Evolutionary conservation across 1,140 invertebrate species (phyloP).

Genomic region (Conus betulinus): DNA sequence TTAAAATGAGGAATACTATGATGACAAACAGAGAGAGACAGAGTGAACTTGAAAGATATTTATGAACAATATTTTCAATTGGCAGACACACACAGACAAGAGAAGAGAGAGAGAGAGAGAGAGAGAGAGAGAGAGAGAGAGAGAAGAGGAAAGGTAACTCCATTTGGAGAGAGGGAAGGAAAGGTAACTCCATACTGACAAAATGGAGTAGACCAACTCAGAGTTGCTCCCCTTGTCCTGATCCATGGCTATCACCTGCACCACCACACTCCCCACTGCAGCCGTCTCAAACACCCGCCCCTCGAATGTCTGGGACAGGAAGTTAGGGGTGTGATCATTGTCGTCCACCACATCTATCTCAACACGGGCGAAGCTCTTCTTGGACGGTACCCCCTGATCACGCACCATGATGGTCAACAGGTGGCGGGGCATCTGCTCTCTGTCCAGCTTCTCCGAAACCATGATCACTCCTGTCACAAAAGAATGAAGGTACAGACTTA

Average conservation of each 20-base stretch:
- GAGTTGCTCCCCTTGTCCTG: constrained; percentile 89
- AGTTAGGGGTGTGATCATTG: constrained; percentile 92
- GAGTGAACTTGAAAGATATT: too few relatives aligned
- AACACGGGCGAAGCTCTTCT: constrained; percentile 89
- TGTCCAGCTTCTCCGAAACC: constrained; percentile 84
- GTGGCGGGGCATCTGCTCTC: constrained; percentile 89
- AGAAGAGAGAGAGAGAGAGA: not conserved
- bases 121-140: not conserved
- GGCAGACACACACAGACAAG: not conserved
- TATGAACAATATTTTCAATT: too few relatives aligned
- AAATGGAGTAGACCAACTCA: constrained; percentile 86
- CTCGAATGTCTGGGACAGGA: constrained; percentile 80
- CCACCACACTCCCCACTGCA: constrained; percentile 72
- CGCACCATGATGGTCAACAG: constrained; percentile 92
- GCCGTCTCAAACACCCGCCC: constrained; percentile 72
- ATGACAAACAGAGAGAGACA: too few relatives aligned
- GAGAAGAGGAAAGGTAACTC: not conserved
- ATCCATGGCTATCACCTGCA: constrained; percentile 86
- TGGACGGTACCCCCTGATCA: constrained; percentile 90
- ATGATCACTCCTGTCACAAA: constrained; percentile 78
- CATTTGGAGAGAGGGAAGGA: not conserved
- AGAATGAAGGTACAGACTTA: too few relatives aligned
- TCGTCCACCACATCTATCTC: constrained; percentile 89
- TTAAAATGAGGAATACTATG: too few relatives aligned
- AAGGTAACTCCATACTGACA: constrained; percentile 77